phyloP scores from a whole-genome alignment of 2,113 vertebrate species.

The Mesocricetus auratus region DNA sequence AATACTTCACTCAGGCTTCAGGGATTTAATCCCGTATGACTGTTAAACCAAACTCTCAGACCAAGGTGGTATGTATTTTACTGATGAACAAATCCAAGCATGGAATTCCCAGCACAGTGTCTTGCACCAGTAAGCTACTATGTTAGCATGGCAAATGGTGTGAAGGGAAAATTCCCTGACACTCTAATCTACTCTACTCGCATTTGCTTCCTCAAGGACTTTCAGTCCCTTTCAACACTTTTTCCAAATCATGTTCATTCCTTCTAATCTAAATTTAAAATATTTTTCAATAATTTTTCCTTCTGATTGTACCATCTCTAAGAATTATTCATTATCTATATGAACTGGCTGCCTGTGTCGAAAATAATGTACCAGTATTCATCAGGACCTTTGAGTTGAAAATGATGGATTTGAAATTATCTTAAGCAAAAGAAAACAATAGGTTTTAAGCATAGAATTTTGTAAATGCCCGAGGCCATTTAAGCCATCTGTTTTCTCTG shows the following conservation, averaged over 20 bases:
- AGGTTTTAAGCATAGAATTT: neutral
- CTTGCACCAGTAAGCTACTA: neutral
- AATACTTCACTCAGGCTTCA: neutral
- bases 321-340: neutral
- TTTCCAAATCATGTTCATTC: neutral
- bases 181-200: neutral
- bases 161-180: neutral
- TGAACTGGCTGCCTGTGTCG: neutral
- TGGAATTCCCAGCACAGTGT: neutral
- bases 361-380: neutral
- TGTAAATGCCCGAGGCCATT: neutral
- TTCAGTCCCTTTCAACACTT: neutral
- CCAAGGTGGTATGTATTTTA: neutral
- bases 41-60: neutral
- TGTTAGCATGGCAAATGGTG: neutral
- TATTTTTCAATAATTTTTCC: constrained; percentile 22
- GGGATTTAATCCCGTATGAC: neutral
- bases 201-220: neutral
- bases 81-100: constrained; percentile 5
- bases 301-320: neutral
- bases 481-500: neutral
- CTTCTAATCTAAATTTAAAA: neutral
- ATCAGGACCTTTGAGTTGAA: neutral
- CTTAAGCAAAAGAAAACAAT: neutral
- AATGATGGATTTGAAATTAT: constrained; percentile 43